phyloP scores from a whole-genome alignment of 64 coral and sea anemone species.

The Montipora sp. region DNA sequence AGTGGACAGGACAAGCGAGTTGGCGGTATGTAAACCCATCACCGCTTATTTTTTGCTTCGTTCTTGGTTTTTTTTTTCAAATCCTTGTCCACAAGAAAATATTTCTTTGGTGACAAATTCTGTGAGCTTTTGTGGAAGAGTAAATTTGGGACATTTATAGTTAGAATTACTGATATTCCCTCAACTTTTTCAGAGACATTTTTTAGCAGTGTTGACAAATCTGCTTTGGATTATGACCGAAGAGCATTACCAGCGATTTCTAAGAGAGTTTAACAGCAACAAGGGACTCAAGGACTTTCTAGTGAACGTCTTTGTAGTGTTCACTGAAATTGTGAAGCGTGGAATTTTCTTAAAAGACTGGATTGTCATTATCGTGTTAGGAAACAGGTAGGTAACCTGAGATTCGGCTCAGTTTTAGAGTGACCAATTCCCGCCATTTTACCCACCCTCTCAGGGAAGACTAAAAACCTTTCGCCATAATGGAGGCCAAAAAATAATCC shows the following conservation, averaged over 20 bases:
- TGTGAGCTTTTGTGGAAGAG: too few species aligned
- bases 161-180: neutral
- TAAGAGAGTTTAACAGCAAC: conserved; percentile 68
- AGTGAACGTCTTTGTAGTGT: conserved; percentile 90
- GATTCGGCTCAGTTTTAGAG: too few species aligned
- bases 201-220: conserved; percentile 69
- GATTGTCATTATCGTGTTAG: conserved; percentile 82
- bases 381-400: conserved; percentile 63
- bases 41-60: neutral
- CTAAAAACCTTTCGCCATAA: too few species aligned
- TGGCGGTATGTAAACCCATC: conserved; percentile 71
- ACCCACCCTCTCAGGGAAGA: too few species aligned
- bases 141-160: too few species aligned
- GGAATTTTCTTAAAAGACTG: conserved; percentile 87
- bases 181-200: conserved; percentile 70
- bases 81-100: too few species aligned
- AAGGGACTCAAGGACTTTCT: conserved; percentile 82
- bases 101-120: too few species aligned
- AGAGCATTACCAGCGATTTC: conserved; percentile 72
- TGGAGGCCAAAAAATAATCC: too few species aligned
- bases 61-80: too few species aligned
- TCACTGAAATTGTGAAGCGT: conserved; percentile 84
- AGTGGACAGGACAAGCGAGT: conserved; percentile 71
- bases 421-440: too few species aligned
- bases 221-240: conserved; percentile 81